Base-by-base conservation (phyloP, 2,797 vertebrate species). In the Uromys caudimaculatus region DNA sequence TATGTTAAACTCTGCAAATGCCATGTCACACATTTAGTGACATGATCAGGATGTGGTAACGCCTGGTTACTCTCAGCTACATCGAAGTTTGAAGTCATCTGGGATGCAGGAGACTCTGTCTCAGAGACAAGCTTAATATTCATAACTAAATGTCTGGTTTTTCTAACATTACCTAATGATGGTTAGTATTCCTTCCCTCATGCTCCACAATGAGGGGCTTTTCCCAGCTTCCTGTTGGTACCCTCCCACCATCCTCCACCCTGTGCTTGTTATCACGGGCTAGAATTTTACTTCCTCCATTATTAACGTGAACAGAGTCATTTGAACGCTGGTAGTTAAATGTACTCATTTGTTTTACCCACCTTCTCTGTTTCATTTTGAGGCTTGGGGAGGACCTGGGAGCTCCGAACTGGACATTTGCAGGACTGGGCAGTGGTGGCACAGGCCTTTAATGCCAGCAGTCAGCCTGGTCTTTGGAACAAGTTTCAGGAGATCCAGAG, bases 171-270 rank as follows among this genome's bases (percentile, higher is more conserved):
- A 12, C 60, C 60, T 62, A 62, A 29, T 10, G 60, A 62, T 12
- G 24, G 29, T 62, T 27, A 62, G 60, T 62, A 29, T 62, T 62
- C 24, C 75, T 35, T 41, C 2, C 32, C 23, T 62, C 12, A 1
- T 50, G 29, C 52, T 14, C 1, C 0, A 12, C 19, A 1, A 9
- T 0, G 1, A 9, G 0, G 3, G 10, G 0, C 2, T 24, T 6
- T 27, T 17, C 54, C 16, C 76, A 6, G 6, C 17, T 38, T 50
- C 10, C 17, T 11, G 1, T 0, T 1, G 1, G 62, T 4, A 2
- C 1, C 38, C 23, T 73, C 60, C 50, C 6, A 16, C 47, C 35
- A 2, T 6, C 47, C 52, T 14, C 1, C 0, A 6, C 29, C 32
- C 41, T 44, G 1, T 8, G 13, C 35, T 52, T 10, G 13, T 23